Conservation (phyloP, 2,888 invertebrate species). For the Dysmachus trigonus region DNA sequence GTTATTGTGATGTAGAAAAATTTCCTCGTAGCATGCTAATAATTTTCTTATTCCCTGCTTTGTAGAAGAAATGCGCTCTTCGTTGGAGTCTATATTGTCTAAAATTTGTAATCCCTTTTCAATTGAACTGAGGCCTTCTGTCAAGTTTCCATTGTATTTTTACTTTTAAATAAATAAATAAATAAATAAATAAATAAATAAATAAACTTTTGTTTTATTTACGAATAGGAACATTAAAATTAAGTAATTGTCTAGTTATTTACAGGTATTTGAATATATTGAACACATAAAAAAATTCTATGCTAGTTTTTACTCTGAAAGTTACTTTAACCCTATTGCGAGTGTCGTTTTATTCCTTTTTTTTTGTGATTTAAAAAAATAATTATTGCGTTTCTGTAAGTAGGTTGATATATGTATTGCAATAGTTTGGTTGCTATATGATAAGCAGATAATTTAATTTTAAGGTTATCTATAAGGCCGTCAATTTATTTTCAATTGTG, state of each 20-base stretch:
- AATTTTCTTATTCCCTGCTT: too few species aligned
- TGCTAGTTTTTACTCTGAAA: background rate
- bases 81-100: too few species aligned
- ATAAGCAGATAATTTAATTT: background rate
- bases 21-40: too few species aligned
- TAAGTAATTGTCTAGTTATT: slow-evolving; percentile 32
- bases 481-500: background rate
- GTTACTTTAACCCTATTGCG: slow-evolving; percentile 1
- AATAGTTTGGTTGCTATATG: background rate
- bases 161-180: too few species aligned
- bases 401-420: background rate
- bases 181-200: too few species aligned
- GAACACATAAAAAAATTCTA: slow-evolving; percentile 31
- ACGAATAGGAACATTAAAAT: slow-evolving; percentile 37
- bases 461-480: background rate
- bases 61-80: too few species aligned
- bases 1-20: too few species aligned
- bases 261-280: slow-evolving; percentile 11
- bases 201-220: slow-evolving; percentile 22
- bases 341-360: background rate
- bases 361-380: background rate
- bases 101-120: too few species aligned
- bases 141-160: too few species aligned
- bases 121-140: too few species aligned
- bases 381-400: background rate